Evolutionary conservation across 2,113 vertebrate species (phyloP).

Genomic region (Picathartes gymnocephalus): DNA sequence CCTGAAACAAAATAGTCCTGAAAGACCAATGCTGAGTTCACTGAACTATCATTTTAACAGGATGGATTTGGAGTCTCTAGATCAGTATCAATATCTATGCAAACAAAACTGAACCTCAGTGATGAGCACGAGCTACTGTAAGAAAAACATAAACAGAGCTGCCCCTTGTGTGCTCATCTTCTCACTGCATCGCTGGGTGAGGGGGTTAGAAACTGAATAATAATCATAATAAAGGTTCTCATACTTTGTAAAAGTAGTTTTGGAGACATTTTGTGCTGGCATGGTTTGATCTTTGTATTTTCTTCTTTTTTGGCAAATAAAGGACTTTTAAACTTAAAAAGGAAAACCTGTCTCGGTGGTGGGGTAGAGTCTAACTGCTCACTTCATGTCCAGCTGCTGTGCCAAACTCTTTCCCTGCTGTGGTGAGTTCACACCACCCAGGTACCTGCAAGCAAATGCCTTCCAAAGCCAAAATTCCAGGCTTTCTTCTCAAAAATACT

Average conservation of each 20-base stretch:
- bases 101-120: not conserved
- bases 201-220: not conserved
- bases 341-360: not conserved
- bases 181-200: not conserved
- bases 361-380: not conserved
- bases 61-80: not conserved
- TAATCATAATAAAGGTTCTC: not conserved
- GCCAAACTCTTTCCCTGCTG: not conserved
- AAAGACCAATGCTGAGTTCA: not conserved
- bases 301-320: conserved; percentile 53
- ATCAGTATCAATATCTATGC: not conserved
- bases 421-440: not conserved
- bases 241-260: not conserved
- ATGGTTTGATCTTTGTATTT: conserved; percentile 52
- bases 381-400: not conserved
- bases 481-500: not conserved
- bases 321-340: not conserved
- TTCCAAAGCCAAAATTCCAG: not conserved
- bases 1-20: not conserved
- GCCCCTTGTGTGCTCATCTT: not conserved
- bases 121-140: not conserved
- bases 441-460: not conserved
- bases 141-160: not conserved
- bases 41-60: not conserved
- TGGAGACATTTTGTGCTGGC: conserved; percentile 24